Evolutionary conservation across 2,113 vertebrate genomes (phyloP), one percentile per base, ranked within the genome.

Genomic region (Tretioscincus oriximinensis): DNA sequence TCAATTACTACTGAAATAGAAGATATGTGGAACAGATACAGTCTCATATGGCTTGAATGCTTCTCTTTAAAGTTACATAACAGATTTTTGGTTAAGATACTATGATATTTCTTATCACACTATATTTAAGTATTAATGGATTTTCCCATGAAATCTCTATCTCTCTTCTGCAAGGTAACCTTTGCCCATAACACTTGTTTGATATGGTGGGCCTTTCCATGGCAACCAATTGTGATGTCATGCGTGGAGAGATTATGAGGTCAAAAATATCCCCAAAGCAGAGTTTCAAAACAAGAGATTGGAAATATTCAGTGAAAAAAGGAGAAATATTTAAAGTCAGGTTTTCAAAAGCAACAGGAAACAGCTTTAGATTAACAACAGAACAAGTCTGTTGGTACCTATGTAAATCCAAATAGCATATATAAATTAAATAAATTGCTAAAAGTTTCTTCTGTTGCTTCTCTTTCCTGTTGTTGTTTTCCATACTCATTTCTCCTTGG

Each of bases 121-220:
- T 85, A 29, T 80, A 87, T 87, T 90, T 90, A 90, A 88, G 87
- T 81, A 84, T 86, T 90, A 91, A 88, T 87, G 80, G 85, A 87
- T 88, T 89, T 79, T 90, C 65, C 75, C 85, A 28, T 58, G 78
- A 90, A 89, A 92, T 91, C 70, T 90, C 75, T 88, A 61, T 92
- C 89, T 89, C 78, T 86, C 73, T 82, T 88, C 87, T 87, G 61
- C 88, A 87, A 90, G 79, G 61, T 29, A 86, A 85, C 81, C 81
- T 88, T 90, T 87, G 81, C 28, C 75, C 86, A 81, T 80, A 51
- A 54, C 80, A 73, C 80, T 81, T 90, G 54, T 89, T 87, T 91
- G 88, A 88, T 90, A 86, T 82, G 73, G 83, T 81, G 41, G 64
- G 78, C 66, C 69, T 84, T 89, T 85, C 85, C 83, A 85, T 80